phyloP scores from a whole-genome alignment of 2,113 vertebrate species.

The Albula goreensis region DNA sequence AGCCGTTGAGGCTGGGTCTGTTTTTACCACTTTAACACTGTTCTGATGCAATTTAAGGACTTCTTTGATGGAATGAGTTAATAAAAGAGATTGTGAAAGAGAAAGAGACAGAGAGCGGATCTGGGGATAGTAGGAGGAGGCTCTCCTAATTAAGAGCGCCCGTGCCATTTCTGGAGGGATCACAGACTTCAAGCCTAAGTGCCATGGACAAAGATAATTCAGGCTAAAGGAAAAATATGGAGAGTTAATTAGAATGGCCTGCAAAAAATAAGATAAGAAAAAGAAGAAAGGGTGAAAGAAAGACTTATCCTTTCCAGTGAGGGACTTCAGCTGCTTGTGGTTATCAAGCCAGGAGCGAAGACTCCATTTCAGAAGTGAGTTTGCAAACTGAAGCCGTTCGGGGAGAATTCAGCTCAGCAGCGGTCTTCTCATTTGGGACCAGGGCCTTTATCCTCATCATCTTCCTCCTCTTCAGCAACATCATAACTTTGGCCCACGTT shows the following conservation, averaged over 20 bases:
- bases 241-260: neutral
- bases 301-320: neutral
- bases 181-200: neutral
- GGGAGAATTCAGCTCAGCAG: neutral
- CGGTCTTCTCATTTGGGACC: neutral
- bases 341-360: neutral
- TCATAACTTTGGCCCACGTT: neutral
- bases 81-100: neutral
- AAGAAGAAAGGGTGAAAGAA: neutral
- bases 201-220: neutral
- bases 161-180: neutral
- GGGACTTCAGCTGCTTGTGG: neutral
- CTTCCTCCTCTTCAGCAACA: neutral
- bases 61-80: neutral
- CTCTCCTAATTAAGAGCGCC: neutral
- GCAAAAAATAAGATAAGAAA: neutral
- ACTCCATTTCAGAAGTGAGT: too few relatives aligned
- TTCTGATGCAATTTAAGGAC: neutral
- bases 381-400: neutral
- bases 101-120: neutral
- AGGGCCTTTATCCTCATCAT: neutral
- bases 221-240: neutral
- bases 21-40: neutral
- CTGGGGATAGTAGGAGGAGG: constrained; percentile 5
- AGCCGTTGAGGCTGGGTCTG: neutral